phyloP scores from a whole-genome alignment of 2,797 vertebrate genomes.

The Todus mexicanus region DNA sequence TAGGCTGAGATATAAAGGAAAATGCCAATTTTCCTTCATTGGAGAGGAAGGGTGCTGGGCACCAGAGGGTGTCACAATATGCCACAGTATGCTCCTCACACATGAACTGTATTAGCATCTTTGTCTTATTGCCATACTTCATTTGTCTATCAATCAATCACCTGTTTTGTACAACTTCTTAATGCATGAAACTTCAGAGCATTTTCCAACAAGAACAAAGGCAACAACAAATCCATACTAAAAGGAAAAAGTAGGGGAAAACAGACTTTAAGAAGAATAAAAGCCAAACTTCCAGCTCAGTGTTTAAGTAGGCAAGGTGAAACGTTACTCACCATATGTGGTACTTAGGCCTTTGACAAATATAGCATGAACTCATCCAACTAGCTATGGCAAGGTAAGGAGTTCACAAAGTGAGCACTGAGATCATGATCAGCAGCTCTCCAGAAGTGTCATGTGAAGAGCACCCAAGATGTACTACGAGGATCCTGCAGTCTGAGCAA shows the following conservation, averaged over 20 bases:
- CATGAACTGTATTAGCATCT: background rate
- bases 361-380: background rate
- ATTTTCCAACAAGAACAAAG: background rate
- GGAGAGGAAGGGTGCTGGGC: fast-evolving
- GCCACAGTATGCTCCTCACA: background rate
- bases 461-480: background rate
- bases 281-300: background rate
- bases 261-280: background rate
- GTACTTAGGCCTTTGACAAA: background rate
- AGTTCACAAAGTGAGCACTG: background rate
- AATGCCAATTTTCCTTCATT: background rate
- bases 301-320: background rate
- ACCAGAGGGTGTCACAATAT: background rate
- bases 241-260: background rate
- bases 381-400: background rate
- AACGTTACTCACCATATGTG: background rate
- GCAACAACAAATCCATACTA: background rate
- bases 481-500: background rate
- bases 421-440: background rate
- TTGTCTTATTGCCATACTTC: background rate
- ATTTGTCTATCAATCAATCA: background rate
- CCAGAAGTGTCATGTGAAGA: background rate
- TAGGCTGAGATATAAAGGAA: background rate
- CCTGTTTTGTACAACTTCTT: background rate
- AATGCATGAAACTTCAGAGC: background rate